Evolutionary conservation across 2,797 vertebrate genomes (phyloP).

Genomic region (Cyclopterus lumpus): DNA sequence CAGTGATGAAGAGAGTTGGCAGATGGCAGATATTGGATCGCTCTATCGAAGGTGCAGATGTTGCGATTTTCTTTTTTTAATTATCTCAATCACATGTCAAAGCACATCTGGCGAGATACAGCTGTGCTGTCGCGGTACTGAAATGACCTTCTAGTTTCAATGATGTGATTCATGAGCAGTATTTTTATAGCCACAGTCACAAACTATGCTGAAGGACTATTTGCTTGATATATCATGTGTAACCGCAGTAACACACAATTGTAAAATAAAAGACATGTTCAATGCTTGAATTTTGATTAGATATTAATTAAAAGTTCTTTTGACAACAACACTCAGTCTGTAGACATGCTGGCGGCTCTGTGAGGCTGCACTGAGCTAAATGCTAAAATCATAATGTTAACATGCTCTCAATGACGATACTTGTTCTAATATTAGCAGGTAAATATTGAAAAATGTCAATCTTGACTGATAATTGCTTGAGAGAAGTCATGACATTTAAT

Average conservation of each 20-base stretch:
- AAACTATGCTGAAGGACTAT: not conserved
- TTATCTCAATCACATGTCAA: slow-evolving; percentile 34
- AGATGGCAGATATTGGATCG: slow-evolving; percentile 18
- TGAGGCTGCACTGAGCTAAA: not conserved
- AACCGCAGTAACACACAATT: not conserved
- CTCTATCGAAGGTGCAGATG: slow-evolving; percentile 24
- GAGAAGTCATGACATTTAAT: not conserved
- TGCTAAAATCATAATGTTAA: not conserved
- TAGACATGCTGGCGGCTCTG: not conserved
- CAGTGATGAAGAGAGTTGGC: slow-evolving; percentile 17
- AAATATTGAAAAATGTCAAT: not conserved
- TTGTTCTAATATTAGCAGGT: not conserved
- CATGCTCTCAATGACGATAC: not conserved
- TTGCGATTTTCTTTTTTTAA: slow-evolving; percentile 14
- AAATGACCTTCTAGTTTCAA: slow-evolving; percentile 30
- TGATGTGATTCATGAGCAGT: slow-evolving; percentile 26
- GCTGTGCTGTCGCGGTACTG: slow-evolving; percentile 13
- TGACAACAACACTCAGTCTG: not conserved
- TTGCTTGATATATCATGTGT: not conserved
- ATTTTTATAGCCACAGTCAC: slow-evolving; percentile 21
- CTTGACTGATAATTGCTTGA: not conserved
- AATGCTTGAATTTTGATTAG: not conserved
- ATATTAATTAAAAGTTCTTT: not conserved
- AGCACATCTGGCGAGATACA: slow-evolving; percentile 36
- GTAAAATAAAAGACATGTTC: not conserved